Evolutionary conservation across 2,113 vertebrate genomes (phyloP), one percentile per base, ranked within the genome.

Genomic region (Pyrgilauda ruficollis): DNA sequence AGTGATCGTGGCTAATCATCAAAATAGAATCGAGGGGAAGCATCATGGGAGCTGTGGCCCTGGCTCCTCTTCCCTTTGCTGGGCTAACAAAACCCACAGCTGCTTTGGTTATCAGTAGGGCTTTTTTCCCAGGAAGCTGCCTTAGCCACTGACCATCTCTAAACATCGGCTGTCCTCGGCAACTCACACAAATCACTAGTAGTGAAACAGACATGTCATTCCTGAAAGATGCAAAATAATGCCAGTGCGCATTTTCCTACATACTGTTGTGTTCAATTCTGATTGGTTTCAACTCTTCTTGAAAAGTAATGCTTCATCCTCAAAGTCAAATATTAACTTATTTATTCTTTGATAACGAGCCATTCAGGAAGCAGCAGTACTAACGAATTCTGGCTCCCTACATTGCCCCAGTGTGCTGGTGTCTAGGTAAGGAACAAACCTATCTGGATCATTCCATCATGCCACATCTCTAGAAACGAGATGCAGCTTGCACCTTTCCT

Each of bases 121-220:
- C 13, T 41, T 53, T 70, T 73, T 49, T 49, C 8, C 46, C 61
- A 68, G 41, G 67, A 96, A 78, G 37, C 46, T 49, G 46, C 53
- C 46, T 78, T 56, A 19, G 56, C 26, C 37, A 83, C 69, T 31
- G 44, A 75, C 27, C 46, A 28, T 49, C 5, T 2, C 39, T 82
- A 62, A 58, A 33, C 23, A 53, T 11, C 2, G 0, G 17, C 37
- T 46, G 22, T 11, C 72, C 82, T 74, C 53, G 50, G 67, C 20
- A 66, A 80, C 35, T 64, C 64, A 63, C 62, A 87, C 10, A 83
- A 72, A 44, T 64, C 41, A 37, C 44, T 5, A n/a, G 22, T 18
- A 84, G 77, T 0, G 0, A 37, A 68, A 77, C 2, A 39, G 7
- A n/a, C 0, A 0, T 22, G 69, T 6, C 41, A 16, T 24, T 79